phyloP scores from a whole-genome alignment of 2,113 vertebrate species.

The Rhea pennata region DNA sequence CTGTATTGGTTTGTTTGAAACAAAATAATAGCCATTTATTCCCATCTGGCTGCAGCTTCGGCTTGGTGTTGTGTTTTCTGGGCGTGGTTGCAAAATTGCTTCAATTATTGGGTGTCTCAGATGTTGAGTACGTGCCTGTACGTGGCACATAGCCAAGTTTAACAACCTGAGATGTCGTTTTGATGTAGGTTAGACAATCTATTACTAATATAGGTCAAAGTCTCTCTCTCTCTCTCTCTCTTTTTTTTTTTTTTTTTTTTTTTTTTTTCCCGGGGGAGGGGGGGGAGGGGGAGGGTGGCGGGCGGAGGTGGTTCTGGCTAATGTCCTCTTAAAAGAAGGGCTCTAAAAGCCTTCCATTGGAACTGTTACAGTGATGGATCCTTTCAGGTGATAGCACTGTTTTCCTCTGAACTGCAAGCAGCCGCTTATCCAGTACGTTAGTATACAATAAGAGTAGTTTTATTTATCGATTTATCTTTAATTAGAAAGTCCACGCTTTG shows the following conservation, averaged over 20 bases:
- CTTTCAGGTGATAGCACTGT: background rate
- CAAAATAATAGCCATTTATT: background rate
- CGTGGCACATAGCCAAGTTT: background rate
- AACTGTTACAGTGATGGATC: background rate
- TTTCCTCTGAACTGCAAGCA: background rate
- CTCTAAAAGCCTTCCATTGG: background rate
- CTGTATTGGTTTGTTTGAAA: background rate
- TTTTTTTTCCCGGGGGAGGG: too few species aligned
- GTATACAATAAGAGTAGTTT: fast-evolving
- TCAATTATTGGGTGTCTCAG: background rate
- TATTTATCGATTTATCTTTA: background rate
- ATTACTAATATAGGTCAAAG: background rate
- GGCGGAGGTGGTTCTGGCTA: too few species aligned
- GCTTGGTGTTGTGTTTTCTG: background rate
- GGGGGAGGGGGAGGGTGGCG: too few species aligned
- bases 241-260: too few species aligned
- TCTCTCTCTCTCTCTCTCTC: too few species aligned
- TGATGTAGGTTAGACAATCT: background rate
- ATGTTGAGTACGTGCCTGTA: background rate
- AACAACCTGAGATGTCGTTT: background rate
- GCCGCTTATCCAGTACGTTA: fast-evolving
- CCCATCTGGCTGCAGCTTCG: background rate
- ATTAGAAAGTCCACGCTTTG: background rate
- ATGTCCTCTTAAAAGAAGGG: background rate
- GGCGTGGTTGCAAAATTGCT: slow-evolving; percentile 2